Evolutionary conservation across 2,888 invertebrate species (phyloP).

Genomic region (Cantharis rustica): DNA sequence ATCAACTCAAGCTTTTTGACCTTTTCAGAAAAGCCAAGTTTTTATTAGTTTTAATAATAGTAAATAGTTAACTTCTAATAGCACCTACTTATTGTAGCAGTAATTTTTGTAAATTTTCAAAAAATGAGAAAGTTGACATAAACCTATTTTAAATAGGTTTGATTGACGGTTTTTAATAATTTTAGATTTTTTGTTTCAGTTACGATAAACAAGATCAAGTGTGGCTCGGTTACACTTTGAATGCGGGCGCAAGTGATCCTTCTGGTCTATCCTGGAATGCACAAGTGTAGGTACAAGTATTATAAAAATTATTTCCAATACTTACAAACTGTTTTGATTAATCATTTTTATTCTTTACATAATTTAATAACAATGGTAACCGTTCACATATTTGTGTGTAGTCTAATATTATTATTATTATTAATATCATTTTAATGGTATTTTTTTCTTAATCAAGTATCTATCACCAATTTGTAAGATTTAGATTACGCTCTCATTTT

Average conservation of each 20-base stretch:
- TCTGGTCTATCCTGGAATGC: conserved; percentile 21
- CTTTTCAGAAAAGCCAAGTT: background rate
- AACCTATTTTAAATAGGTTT: background rate
- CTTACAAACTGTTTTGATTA: background rate
- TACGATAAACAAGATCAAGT: conserved; percentile 27
- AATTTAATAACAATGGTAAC: background rate
- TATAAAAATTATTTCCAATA: background rate
- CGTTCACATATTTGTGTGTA: conserved; percentile 1
- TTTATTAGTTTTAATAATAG: background rate
- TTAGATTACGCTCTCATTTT: background rate
- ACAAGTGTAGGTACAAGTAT: conserved; percentile 23
- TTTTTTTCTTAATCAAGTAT: background rate
- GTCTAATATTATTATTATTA: background rate
- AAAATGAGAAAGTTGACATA: background rate
- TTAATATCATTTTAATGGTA: background rate
- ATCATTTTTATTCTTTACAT: background rate
- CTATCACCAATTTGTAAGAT: background rate
- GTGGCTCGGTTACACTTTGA: conserved; percentile 19
- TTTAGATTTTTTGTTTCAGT: conserved; percentile 26
- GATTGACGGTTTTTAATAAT: conserved; percentile 18
- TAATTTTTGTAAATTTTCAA: background rate
- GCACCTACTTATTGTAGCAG: no score
- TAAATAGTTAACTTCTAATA: background rate
- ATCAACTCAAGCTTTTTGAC: no score
- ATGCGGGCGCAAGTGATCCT: conserved; percentile 17